A percentile compares a stretch with the other conserved stretches of the same genome.
phyloP scores from a whole-genome alignment of 2,888 invertebrate species.

The Parnassius smintheus region DNA sequence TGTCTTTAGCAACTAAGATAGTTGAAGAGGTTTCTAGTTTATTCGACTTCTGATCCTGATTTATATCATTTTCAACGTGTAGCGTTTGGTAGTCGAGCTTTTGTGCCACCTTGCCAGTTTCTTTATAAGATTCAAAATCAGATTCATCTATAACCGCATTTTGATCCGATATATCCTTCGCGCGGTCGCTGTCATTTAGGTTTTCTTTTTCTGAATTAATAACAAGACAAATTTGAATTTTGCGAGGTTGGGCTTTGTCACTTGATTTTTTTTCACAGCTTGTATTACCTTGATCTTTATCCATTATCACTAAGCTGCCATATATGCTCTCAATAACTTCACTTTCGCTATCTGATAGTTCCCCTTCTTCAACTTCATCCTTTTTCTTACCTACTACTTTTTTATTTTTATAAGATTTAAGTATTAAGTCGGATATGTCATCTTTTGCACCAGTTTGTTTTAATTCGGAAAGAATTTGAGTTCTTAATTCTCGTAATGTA shows the following conservation, averaged over 20 bases:
- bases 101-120: constrained; percentile 26
- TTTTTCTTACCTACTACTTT: constrained; percentile 37
- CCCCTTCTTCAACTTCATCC: constrained; percentile 69
- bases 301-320: constrained; percentile 57
- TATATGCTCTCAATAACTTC: constrained; percentile 70
- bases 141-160: constrained; percentile 36
- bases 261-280: constrained; percentile 33
- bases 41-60: not conserved
- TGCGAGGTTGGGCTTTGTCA: constrained; percentile 46
- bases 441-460: constrained; percentile 67
- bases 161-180: constrained; percentile 19
- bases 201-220: constrained; percentile 51
- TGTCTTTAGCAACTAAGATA: not conserved
- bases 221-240: constrained; percentile 64
- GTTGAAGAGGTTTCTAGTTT: not conserved
- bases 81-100: constrained; percentile 16
- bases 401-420: constrained; percentile 63
- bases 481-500: constrained; percentile 69
- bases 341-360: constrained; percentile 73
- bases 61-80: constrained; percentile 2
- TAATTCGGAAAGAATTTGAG: constrained; percentile 73
- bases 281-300: constrained; percentile 40
- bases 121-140: constrained; percentile 55
- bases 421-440: constrained; percentile 70
- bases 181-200: constrained; percentile 26